phyloP scores from a whole-genome alignment of 2,797 vertebrate genomes.

The Alectoris magna region DNA sequence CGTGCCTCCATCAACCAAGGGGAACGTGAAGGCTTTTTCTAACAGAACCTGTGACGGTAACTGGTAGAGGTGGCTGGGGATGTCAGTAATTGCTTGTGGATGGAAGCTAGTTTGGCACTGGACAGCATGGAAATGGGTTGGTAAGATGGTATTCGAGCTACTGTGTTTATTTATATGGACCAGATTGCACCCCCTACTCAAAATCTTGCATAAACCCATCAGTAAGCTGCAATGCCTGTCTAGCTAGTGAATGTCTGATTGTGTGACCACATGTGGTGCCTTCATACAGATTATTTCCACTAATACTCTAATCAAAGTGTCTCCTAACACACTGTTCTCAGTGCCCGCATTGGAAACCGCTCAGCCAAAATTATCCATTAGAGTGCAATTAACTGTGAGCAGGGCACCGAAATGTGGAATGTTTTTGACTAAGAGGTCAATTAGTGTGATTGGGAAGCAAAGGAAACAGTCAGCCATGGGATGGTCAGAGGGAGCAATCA shows the following conservation, averaged over 20 bases:
- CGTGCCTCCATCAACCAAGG: accelerated
- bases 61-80: background rate
- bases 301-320: slow-evolving; percentile 37
- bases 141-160: background rate
- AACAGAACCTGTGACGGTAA: background rate
- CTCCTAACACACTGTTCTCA: slow-evolving; percentile 22
- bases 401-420: slow-evolving; percentile 10
- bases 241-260: background rate
- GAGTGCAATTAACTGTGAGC: slow-evolving; percentile 17
- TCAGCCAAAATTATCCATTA: background rate
- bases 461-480: background rate
- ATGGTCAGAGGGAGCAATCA: slow-evolving; percentile 36
- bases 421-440: slow-evolving; percentile 30
- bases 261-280: background rate
- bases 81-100: background rate
- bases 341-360: slow-evolving; percentile 7
- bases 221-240: background rate
- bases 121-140: background rate
- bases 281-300: slow-evolving; percentile 22
- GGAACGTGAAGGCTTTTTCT: background rate
- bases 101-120: background rate
- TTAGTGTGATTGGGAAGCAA: slow-evolving; percentile 16
- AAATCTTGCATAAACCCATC: background rate
- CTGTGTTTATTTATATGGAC: background rate
- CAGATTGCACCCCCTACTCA: background rate